Base-by-base conservation (phyloP, 1,140 invertebrate genomes). In the Listronotus bonariensis region DNA sequence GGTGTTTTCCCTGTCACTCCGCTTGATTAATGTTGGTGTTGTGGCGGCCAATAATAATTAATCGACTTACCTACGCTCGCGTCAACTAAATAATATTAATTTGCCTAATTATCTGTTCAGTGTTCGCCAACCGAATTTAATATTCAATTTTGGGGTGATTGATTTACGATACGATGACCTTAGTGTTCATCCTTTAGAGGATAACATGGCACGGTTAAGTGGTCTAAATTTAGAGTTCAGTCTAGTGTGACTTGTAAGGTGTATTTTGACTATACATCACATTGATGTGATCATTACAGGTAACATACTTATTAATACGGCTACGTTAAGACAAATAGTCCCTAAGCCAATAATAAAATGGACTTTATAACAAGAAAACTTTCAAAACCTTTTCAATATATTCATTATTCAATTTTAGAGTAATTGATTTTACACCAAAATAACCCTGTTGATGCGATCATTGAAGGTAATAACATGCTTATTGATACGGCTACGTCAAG, bases 21-120 rank as follows among this genome's bases (percentile, higher is more conserved):
- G 18, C 20, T 41, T 42, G 36, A 42, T 42, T 55, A 36, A 55
- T 55, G 40, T 14, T 55, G 17, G 15, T 55, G 40, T 42, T 42
- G 12, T 15, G 32, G 55, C 40, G 18, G 14, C 31, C 31, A 31
- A 48, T 57, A 34, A 46, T 57, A 57, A 57, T 57, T 57, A 57
- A 57, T 56, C 18, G 55, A 57, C 36, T 34, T 41, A 57, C 55
- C 55, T 57, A 57, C 55, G 31, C 49, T 6, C 11, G 26, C 31
- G 55, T 60, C 57, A 51, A 51, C 43, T 41, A 51, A 51, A 60
- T 60, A 60, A 48, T 60, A 60, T 60, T 60, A 60, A 60, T 60
- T 60, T 51, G 17, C 4, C 15, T 60, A 60, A 60, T 60, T 60
- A 60, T 51, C 46, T 41, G 46, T 51, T 60, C 32, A 31, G 34